Base-by-base conservation (phyloP, 1,140 invertebrate species). In the Saccostrea echinata region DNA sequence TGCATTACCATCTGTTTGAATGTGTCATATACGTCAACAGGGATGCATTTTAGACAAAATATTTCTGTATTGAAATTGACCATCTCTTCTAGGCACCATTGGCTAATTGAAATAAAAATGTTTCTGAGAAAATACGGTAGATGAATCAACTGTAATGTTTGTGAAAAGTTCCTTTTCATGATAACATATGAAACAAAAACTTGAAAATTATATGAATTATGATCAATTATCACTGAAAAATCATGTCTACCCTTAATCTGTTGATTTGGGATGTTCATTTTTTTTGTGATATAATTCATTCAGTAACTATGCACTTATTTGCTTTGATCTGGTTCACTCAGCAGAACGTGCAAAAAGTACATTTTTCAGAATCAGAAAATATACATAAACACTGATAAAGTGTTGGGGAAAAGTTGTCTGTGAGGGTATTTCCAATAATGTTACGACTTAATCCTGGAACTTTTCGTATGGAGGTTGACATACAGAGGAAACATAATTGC, bases 401-500 rank as follows among this genome's bases (percentile, higher is more conserved):
- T 16, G 18, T 76, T 76, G 68, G 2, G 27, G 68, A 76, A 76
- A 30, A 27, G 11, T 68, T n/a, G 8, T 21, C 12, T 76, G 27
- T 16, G 12, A 18, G 68, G 27, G 27, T 12, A 76, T 76, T 35
- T 30, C 68, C 68, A 76, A 76, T 76, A 33, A 30, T 71, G 27
- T 30, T 30, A 76, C 3, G 27, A 76, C 30, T 18, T 33, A 43
- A 43, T 43, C 30, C 9, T 24, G 3, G 68, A 76, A 76, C 24
- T 30, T 9, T 76, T 12, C 24, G 64, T 27, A n/a, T 18, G 13
- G 12, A 33, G 27, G 24, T 30, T 33, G 68, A 76, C 68, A 76
- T 76, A 35, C 4, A 76, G 68, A 76, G 68, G 68, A 16, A 76
- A 33, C 27, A 16, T 76, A 76, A 27, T 76, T 76, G 68, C 30